These are phyloP conservation scores for Toxotes lorentzi DNA, from an alignment of 2,797 vertebrate genomes.

Conservation along the genomic window DNA sequence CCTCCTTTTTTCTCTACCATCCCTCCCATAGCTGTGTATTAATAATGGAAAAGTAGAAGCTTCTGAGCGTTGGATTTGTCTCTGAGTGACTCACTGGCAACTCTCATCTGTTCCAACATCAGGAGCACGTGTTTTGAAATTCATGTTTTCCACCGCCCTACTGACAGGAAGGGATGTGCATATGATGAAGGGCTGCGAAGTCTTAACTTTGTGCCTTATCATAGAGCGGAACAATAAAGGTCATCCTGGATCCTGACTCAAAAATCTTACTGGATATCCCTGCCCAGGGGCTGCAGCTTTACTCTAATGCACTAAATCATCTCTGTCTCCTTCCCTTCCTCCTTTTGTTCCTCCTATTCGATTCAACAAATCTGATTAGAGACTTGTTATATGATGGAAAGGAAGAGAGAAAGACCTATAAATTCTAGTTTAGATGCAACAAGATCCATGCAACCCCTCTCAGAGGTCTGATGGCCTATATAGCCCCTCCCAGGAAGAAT, in stretches of 20 bases:
- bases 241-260: slow-evolving; percentile 55
- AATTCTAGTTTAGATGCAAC: slow-evolving; percentile 40
- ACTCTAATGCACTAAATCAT: slow-evolving; percentile 42
- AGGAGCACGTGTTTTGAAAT: slow-evolving; percentile 36
- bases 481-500: slow-evolving; percentile 56
- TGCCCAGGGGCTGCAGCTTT: slow-evolving; percentile 27
- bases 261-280: slow-evolving; percentile 44
- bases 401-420: slow-evolving; percentile 31
- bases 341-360: slow-evolving; percentile 58
- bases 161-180: slow-evolving; percentile 47
- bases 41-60: slow-evolving; percentile 58
- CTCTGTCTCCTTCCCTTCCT: slow-evolving; percentile 54
- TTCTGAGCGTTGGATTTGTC: slow-evolving; percentile 35
- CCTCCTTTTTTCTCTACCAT: slow-evolving; percentile 28
- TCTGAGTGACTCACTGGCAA: slow-evolving; percentile 51
- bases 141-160: slow-evolving; percentile 16
- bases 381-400: slow-evolving; percentile 24
- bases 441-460: slow-evolving; percentile 24
- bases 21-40: slow-evolving; percentile 42
- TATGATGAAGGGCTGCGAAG: slow-evolving; percentile 8
- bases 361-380: slow-evolving; percentile 63
- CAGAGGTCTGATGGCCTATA: slow-evolving; percentile 18
- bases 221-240: slow-evolving; percentile 67
- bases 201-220: slow-evolving; percentile 16
- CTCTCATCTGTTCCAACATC: slow-evolving; percentile 19